Conservation (phyloP, 2,113 vertebrate species). For the Columba janthina region DNA sequence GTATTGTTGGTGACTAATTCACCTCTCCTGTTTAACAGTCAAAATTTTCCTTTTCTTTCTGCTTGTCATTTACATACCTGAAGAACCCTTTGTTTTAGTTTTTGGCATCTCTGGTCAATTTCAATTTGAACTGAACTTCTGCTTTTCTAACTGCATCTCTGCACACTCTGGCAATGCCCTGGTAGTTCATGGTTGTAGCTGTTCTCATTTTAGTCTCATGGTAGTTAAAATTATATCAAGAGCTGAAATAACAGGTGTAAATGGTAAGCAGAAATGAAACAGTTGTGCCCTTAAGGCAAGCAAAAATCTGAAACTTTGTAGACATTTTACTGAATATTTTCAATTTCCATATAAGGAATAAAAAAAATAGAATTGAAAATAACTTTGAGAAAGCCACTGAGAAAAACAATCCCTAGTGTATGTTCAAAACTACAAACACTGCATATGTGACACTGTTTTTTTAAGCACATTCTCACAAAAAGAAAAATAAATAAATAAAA, state of each 20-base stretch:
- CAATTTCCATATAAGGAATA: neutral
- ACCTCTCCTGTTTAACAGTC: no score
- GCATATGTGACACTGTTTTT: conserved; percentile 1
- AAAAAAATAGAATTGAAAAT: neutral
- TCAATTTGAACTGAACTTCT: no score
- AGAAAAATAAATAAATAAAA: neutral
- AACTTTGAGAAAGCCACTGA: neutral
- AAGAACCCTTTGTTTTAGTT: no score
- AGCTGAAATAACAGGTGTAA: conserved; percentile 13
- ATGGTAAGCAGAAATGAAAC: neutral
- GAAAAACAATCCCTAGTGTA: neutral
- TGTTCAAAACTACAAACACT: neutral
- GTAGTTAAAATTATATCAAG: neutral
- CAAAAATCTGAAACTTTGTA: neutral
- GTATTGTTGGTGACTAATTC: no score
- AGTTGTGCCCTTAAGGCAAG: neutral
- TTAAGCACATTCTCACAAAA: neutral
- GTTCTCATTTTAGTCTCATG: neutral
- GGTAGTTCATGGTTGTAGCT: neutral
- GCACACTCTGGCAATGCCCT: no score
- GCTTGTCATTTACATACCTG: no score
- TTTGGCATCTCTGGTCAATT: no score
- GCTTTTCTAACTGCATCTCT: no score
- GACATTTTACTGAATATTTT: neutral
- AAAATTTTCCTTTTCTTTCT: no score